Base-by-base conservation (phyloP, 2,113 vertebrate species). In the Chamaea fasciata region DNA sequence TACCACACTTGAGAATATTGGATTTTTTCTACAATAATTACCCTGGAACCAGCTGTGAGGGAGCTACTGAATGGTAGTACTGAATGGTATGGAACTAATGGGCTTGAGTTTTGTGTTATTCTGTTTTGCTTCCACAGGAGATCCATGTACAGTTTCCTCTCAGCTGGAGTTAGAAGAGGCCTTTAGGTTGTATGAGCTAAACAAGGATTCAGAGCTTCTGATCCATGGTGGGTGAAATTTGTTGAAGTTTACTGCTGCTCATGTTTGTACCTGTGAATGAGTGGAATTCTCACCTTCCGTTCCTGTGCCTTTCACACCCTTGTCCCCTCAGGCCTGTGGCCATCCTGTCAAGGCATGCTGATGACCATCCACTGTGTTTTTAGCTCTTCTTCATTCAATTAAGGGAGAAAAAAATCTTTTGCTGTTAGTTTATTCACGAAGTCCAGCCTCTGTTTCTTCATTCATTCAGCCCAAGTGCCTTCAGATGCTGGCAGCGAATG, bases 111-210 rank as follows among this genome's bases (percentile, higher is more conserved):
- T 67, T 86, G 42, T 77, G 23, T 31, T 83, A 26, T 46, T 86
- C n/a, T 95, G 8, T 86, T 94, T 31, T 89, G 10, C 95, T 83
- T 92, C 75, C 96, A 28, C 93, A 99, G 99, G 99, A 94, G 99
- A 99, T 94, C 99, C 99, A 2, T 99, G 99, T 94, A 99, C 99
- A 1, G 99, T 99, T 89, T 99, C 99, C 12, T 99, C 99, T 74
- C 99, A 99, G 98, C 98, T 99, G 98, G 99, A 99, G 94, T 94
- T 99, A 90, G 99, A 99, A 96, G 99, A 99, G 97, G 99, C 99
- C 17, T 98, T 99, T 96, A 98, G 99, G 10, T 98, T 99, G 80
- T 99, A 99, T 80, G 99, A 99, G 39, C 96, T 99, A 78, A 99
- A 99, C 98, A 99, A 99, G 97, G 99, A 99, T 97, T 99, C 99